Conservation (phyloP, 2,888 invertebrate genomes). For the Napeogenes inachia region DNA sequence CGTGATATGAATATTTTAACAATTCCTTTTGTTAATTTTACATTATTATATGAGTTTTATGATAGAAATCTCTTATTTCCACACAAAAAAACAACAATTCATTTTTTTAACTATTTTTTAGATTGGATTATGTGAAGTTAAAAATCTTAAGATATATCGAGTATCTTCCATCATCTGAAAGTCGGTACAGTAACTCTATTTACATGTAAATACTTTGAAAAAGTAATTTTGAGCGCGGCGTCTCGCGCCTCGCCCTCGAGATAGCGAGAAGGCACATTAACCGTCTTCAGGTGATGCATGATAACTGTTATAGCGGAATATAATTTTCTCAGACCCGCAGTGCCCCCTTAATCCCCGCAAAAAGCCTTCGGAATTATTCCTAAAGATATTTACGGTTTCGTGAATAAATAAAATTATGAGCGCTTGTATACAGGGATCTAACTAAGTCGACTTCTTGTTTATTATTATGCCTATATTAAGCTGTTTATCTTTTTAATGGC, state of each 20-base stretch:
- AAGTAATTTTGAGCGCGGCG: conserved; percentile 70
- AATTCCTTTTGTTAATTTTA: conserved; percentile 3
- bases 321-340: conserved; percentile 75
- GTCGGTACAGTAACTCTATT: conserved; percentile 65
- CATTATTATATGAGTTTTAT: no score
- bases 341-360: conserved; percentile 76
- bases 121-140: no score
- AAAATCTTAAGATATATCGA: neutral
- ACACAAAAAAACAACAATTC: no score
- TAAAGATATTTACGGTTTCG: conserved; percentile 75
- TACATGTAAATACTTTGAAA: conserved; percentile 78
- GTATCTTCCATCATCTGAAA: conserved; percentile 44
- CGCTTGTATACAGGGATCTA: conserved; percentile 60
- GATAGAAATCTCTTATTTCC: no score
- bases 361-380: conserved; percentile 76
- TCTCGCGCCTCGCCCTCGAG: conserved; percentile 69
- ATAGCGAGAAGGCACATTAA: conserved; percentile 76
- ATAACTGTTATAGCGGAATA: conserved; percentile 77
- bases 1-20: conserved; percentile 24
- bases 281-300: conserved; percentile 77
- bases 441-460: conserved; percentile 69
- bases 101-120: no score
- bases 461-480: conserved; percentile 77
- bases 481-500: conserved; percentile 77
- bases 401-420: conserved; percentile 77